These are phyloP conservation scores for Laticauda laticaudata DNA, from an alignment of 2,113 vertebrate genomes.

Conservation along the genomic window DNA sequence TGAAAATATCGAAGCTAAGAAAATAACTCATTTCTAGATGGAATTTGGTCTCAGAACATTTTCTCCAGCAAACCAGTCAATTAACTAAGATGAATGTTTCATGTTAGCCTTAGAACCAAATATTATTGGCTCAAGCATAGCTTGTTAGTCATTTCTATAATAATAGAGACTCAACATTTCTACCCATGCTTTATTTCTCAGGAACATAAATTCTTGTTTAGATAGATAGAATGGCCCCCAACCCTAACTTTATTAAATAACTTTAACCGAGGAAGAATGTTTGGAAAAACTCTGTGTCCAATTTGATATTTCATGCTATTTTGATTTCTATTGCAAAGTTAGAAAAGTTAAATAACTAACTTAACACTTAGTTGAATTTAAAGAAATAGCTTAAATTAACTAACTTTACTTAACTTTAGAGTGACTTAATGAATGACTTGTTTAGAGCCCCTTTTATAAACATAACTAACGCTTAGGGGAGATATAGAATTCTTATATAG, in stretches of 20 bases:
- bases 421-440: no score
- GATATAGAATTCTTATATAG: background rate
- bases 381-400: background rate
- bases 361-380: background rate
- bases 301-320: constrained; percentile 7
- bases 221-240: constrained; percentile 13
- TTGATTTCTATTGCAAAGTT: background rate
- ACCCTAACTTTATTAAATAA: background rate
- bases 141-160: constrained; percentile 46
- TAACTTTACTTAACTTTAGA: no score
- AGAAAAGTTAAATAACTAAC: background rate
- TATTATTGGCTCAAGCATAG: constrained; percentile 44
- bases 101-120: constrained; percentile 37
- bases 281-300: background rate
- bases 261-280: background rate
- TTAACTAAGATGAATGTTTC: constrained; percentile 58
- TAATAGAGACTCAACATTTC: constrained; percentile 39
- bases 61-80: constrained; percentile 44
- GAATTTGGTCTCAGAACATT: constrained; percentile 34
- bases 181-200: constrained; percentile 37
- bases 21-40: background rate
- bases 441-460: no score
- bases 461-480: no score
- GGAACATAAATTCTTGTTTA: constrained; percentile 36
- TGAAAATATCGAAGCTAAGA: background rate